A percentile compares a stretch with the other conserved stretches of the same genome.
phyloP scores from a whole-genome alignment of 1,140 invertebrate species.

The Caenorhabditis remanei region DNA sequence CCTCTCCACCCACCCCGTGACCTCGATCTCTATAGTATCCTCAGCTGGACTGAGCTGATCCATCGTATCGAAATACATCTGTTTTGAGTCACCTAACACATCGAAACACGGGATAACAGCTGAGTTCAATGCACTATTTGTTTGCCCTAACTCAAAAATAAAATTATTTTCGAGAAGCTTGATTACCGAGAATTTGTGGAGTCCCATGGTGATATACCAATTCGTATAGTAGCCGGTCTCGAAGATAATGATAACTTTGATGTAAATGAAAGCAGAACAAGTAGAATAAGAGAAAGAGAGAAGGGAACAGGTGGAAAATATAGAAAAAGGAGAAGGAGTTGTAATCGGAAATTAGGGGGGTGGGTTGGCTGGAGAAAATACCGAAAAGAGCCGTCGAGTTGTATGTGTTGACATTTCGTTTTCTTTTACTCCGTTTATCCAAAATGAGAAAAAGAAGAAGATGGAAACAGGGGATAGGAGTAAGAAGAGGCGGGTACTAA shows the following conservation, averaged over 20 bases:
- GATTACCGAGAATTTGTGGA: too few relatives aligned
- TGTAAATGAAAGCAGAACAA: too few relatives aligned
- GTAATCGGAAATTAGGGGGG: background rate
- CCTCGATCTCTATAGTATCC: too few relatives aligned
- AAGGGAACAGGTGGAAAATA: slow-evolving; percentile 8
- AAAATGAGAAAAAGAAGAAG: slow-evolving; percentile 14
- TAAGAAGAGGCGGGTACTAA: background rate
- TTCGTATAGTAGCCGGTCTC: background rate
- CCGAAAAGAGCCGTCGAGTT: background rate
- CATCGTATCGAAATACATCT: too few relatives aligned
- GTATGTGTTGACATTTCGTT: slow-evolving; percentile 36
- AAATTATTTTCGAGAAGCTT: too few relatives aligned
- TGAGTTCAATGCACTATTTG: too few relatives aligned
- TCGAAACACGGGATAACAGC: too few relatives aligned
- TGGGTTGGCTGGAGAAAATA: background rate
- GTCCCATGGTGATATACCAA: background rate
- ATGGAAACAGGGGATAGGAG: background rate
- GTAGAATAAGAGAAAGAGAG: background rate
- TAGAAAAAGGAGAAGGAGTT: background rate
- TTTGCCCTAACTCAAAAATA: background rate
- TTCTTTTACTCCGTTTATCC: background rate
- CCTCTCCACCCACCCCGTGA: too few relatives aligned
- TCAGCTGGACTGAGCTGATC: too few relatives aligned
- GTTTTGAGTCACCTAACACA: too few relatives aligned
- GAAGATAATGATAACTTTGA: slow-evolving; percentile 12